Evolutionary conservation across 2,888 invertebrate species (phyloP).

Genomic region (Stenoptilia bipunctidactyla): DNA sequence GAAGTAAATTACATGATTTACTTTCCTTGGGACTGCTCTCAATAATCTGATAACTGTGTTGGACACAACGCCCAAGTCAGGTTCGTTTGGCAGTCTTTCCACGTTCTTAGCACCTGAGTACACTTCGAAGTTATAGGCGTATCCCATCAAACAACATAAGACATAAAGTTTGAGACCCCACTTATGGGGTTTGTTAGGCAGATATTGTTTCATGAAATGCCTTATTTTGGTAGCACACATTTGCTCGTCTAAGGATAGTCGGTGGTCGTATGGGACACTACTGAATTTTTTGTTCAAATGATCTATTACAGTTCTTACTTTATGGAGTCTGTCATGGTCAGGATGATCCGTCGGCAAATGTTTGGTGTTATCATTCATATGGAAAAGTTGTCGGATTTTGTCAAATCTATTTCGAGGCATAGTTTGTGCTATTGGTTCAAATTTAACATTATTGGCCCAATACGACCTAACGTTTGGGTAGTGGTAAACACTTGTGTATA

Average conservation of each 20-base stretch:
- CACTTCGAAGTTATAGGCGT: conserved; percentile 13
- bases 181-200: conserved; percentile 20
- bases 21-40: conserved; percentile 5
- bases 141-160: conserved; percentile 6
- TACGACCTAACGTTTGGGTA: conserved; percentile 11
- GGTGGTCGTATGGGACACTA: conserved; percentile 22
- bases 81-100: not conserved
- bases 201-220: conserved; percentile 18
- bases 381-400: conserved; percentile 20
- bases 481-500: conserved; percentile 12
- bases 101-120: conserved; percentile 12
- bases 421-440: conserved; percentile 1
- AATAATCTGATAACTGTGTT: conserved; percentile 7
- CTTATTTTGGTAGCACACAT: conserved; percentile 18
- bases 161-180: conserved; percentile 20
- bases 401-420: conserved; percentile 18
- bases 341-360: conserved; percentile 19
- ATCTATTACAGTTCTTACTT: conserved; percentile 23
- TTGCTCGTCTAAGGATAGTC: conserved; percentile 23
- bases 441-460: conserved; percentile 5
- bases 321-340: conserved; percentile 21
- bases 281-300: conserved; percentile 21
- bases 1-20: conserved; percentile 19
- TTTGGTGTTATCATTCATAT: conserved; percentile 20
- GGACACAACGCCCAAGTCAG: conserved; percentile 3